Base-by-base conservation (phyloP, 2,113 vertebrate species). In the Sterna hirundo region DNA sequence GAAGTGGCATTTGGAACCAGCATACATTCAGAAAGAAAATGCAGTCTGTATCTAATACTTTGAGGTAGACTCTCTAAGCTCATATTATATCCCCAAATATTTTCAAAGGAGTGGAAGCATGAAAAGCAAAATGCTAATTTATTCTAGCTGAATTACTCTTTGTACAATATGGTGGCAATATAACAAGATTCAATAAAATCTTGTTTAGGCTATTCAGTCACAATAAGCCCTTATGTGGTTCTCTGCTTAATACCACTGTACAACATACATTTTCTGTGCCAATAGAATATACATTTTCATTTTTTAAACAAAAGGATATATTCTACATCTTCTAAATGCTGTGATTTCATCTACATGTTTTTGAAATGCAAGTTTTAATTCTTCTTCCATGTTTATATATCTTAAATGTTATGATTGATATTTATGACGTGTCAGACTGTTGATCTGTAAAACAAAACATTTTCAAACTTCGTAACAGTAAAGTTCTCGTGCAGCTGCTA, bases 381-480 rank as follows among this genome's bases (percentile, higher is more conserved):
- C 88, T 96, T 95, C 47, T 86, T 92, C 49, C 4, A 12, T 88
- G 85, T 93, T 86, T 95, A 81, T 90, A 8, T 60, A 83, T 94
- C 75, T 94, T 94, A 90, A 96, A 95, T 13, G 6, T 86, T 94
- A 75, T 94, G 96, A 91, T 88, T 96, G 38, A 83, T 98, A 96
- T 97, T 98, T 97, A 96, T 95, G 89, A 98, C 86, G 94, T 97
- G 90, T 96, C 95, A 97, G 92, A 81, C 96, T 97, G 87, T 95
- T 97, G 97, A 97, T 98, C 90, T 97, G 77, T 97, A 97, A 97
- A 98, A 78, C 88, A 84, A 97, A 97, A 98, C 91, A 96, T 98
- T 98, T 98, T 97, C 86, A 97, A 91, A 93, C 96, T 91, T 91
- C 91, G 42, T 95, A 97, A 72, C 84, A 92, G 90, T 97, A 90